A percentile compares a stretch with the other conserved stretches of the same genome.
phyloP scores from a whole-genome alignment of 2,113 vertebrate genomes.

The Sinosuthora webbiana region DNA sequence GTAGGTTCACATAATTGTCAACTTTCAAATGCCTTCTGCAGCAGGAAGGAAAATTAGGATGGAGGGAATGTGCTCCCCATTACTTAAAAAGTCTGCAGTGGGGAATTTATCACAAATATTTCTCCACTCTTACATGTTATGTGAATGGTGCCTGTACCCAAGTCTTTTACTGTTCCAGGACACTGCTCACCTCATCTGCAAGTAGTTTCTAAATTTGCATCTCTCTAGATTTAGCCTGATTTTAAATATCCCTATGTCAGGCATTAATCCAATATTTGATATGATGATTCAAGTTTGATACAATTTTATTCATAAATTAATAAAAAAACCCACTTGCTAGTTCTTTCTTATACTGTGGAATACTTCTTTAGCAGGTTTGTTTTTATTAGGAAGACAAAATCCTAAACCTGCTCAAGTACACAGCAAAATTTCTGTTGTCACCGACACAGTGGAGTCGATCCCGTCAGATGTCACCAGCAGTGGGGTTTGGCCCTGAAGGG shows the following conservation, averaged over 20 bases:
- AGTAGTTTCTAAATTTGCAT: not conserved
- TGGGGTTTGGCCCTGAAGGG: not conserved
- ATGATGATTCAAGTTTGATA: not conserved
- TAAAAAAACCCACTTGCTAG: not conserved
- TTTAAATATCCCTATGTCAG: not conserved
- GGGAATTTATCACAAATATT: not conserved
- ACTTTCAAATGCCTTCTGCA: not conserved
- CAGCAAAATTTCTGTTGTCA: not conserved
- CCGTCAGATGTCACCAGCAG: not conserved
- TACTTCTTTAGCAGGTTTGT: not conserved
- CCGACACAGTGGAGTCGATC: not conserved
- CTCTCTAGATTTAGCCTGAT: not conserved
- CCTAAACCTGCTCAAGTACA: not conserved
- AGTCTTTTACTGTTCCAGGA: not conserved
- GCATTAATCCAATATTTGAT: not conserved
- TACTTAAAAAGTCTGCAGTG: not conserved
- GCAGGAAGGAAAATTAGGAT: not conserved
- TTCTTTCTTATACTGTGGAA: not conserved
- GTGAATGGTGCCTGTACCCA: not conserved
- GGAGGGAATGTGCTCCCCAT: not conserved
- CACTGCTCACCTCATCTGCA: not conserved
- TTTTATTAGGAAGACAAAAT: not conserved
- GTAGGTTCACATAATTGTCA: not conserved
- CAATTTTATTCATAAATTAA: not conserved
- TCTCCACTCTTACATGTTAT: not conserved